These are phyloP conservation scores for Clangula hyemalis DNA, from an alignment of 2,797 vertebrate genomes.

Conservation along the genomic window DNA sequence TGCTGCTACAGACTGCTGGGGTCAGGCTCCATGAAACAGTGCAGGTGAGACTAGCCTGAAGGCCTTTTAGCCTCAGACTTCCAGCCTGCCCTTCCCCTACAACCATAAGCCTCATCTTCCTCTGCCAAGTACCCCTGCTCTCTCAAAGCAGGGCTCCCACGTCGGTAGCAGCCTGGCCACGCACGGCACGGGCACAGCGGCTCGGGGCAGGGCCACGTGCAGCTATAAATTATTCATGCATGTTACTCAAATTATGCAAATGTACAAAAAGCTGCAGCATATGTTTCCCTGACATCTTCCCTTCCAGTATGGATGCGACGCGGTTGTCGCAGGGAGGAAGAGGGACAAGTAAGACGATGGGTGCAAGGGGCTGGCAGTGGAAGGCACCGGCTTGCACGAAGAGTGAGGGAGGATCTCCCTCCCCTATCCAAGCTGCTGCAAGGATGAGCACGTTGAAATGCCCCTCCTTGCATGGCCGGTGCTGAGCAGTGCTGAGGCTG, in stretches of 20 bases:
- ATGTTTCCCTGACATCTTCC: slow-evolving; percentile 79
- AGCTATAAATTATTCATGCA: slow-evolving; percentile 87
- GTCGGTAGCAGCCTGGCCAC: neutral
- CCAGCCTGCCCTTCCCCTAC: neutral
- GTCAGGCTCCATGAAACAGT: too few relatives aligned
- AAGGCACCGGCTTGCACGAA: neutral
- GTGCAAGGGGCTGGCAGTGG: neutral
- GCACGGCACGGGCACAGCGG: neutral
- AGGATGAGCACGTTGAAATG: slow-evolving; percentile 1
- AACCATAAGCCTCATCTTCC: neutral
- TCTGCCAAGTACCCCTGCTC: neutral
- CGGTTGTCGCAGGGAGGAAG: slow-evolving; percentile 52
- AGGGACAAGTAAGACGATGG: neutral
- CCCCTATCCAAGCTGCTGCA: neutral
- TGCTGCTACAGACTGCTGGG: too few relatives aligned
- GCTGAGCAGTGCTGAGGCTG: slow-evolving; percentile 64
- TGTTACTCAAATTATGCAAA: slow-evolving; percentile 87
- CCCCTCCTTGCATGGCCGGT: slow-evolving; percentile 14
- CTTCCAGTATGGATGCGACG: slow-evolving; percentile 74
- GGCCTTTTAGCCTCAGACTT: slow-evolving; percentile 21
- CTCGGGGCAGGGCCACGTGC: slow-evolving; percentile 56
- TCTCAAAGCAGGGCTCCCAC: neutral
- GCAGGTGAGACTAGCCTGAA: neutral
- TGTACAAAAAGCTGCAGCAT: slow-evolving; percentile 82
- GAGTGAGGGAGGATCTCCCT: neutral